Evolutionary conservation across 2,113 vertebrate species (phyloP).

Genomic region (Misgurnus anguillicaudatus): DNA sequence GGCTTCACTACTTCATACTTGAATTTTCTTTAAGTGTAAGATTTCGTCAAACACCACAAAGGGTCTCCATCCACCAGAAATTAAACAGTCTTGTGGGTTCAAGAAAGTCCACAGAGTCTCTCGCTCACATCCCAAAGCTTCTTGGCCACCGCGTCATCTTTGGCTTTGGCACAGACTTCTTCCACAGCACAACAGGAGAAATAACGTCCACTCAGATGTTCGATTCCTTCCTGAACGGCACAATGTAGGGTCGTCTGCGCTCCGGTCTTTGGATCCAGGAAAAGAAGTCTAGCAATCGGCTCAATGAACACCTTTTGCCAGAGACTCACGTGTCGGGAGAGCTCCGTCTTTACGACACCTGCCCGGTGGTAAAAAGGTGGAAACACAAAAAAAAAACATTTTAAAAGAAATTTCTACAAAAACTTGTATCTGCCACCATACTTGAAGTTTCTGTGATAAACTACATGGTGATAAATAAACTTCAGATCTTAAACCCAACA

Average conservation of each 20-base stretch:
- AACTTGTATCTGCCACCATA: no score
- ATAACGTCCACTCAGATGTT: slow-evolving; percentile 67
- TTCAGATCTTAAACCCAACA: no score
- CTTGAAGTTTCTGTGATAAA: no score
- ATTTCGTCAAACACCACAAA: background rate
- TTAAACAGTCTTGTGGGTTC: background rate
- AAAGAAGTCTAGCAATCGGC: slow-evolving; percentile 64
- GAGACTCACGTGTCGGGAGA: slow-evolving; percentile 67
- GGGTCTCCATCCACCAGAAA: background rate
- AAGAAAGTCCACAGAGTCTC: slow-evolving; percentile 60
- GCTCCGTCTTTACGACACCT: slow-evolving; percentile 68
- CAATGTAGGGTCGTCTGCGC: slow-evolving; percentile 75
- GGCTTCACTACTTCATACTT: background rate
- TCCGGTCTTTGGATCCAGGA: slow-evolving; percentile 65
- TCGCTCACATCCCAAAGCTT: slow-evolving; percentile 72
- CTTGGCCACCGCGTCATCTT: slow-evolving; percentile 57
- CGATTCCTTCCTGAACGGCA: slow-evolving; percentile 67
- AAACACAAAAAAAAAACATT: no score
- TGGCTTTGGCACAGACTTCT: slow-evolving; percentile 53
- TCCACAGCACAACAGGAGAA: slow-evolving; percentile 66
- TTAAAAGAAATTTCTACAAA: no score
- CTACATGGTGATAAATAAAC: no score
- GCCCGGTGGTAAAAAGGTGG: background rate
- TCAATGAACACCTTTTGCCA: slow-evolving; percentile 71
- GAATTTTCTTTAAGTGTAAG: background rate